Percentiles rank a stretch among this genome's conserved stretches.
phyloP scores from a whole-genome alignment of 2,113 vertebrate species.

The Epinephelus moara region DNA sequence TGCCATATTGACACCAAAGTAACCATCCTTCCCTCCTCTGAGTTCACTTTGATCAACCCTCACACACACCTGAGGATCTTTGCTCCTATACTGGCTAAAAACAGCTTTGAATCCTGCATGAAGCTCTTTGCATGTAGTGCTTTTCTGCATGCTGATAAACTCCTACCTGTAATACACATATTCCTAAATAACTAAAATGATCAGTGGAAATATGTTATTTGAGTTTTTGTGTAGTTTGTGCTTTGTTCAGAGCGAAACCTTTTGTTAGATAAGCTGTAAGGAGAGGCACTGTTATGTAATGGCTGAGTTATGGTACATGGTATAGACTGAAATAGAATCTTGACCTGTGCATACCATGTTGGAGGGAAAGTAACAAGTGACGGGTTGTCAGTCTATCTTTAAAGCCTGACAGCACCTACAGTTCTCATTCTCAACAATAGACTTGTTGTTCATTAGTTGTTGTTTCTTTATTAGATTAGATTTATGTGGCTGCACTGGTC shows the following conservation, averaged over 20 bases:
- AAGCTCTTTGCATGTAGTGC: constrained; percentile 37
- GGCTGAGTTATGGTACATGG: constrained; percentile 27
- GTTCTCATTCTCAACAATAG: neutral
- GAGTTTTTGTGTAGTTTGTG: neutral
- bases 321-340: constrained; percentile 51
- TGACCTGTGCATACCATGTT: constrained; percentile 30
- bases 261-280: constrained; percentile 9
- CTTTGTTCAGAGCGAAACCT: neutral
- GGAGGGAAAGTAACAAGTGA: constrained; percentile 34
- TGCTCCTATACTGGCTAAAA: neutral
- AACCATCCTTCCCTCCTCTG: constrained; percentile 42
- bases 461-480: neutral
- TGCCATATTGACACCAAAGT: constrained; percentile 54
- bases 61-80: constrained; percentile 21
- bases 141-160: constrained; percentile 7
- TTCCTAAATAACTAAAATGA: neutral
- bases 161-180: constrained; percentile 2
- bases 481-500: neutral
- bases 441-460: neutral
- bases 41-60: constrained; percentile 25
- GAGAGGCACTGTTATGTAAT: constrained; percentile 45
- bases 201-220: neutral
- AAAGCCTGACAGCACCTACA: neutral
- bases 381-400: neutral
- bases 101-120: constrained; percentile 59